Percentiles rank a stretch among this genome's conserved stretches.
Conservation (phyloP, 2,888 invertebrate genomes). For the Drosophila incognita region DNA sequence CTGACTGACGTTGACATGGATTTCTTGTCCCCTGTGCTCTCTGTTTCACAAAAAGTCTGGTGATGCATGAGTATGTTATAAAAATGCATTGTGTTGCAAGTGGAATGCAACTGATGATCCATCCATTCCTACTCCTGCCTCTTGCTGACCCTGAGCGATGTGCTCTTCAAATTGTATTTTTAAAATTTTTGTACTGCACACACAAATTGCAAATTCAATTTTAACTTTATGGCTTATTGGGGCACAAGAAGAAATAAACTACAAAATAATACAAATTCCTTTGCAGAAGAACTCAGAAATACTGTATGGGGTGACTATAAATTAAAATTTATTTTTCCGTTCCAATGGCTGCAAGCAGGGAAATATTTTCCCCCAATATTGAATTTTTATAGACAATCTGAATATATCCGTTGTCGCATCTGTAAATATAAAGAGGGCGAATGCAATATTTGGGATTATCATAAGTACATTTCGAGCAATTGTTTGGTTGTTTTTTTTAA, state of each 20-base stretch:
- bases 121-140: conserved; percentile 11
- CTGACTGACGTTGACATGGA: conserved; percentile 55
- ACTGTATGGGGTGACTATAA: conserved; percentile 2
- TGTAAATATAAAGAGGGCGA: neutral
- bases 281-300: conserved; percentile 6
- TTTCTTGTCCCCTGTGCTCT: conserved; percentile 34
- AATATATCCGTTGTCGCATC: neutral
- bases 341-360: neutral
- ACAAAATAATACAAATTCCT: neutral
- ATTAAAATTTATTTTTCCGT: neutral
- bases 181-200: conserved; percentile 70
- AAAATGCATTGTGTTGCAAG: conserved; percentile 39
- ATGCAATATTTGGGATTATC: neutral
- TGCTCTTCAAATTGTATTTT: conserved; percentile 70
- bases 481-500: conserved; percentile 9
- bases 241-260: neutral
- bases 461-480: neutral
- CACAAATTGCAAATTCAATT: conserved; percentile 54
- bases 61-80: conserved; percentile 27
- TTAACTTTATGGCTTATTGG: conserved; percentile 43
- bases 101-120: conserved; percentile 18
- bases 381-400: neutral
- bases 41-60: conserved; percentile 34
- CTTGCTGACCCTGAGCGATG: conserved; percentile 39
- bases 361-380: neutral